Conservation (phyloP, 2,888 invertebrate species). For the Matsumyia berberina region DNA sequence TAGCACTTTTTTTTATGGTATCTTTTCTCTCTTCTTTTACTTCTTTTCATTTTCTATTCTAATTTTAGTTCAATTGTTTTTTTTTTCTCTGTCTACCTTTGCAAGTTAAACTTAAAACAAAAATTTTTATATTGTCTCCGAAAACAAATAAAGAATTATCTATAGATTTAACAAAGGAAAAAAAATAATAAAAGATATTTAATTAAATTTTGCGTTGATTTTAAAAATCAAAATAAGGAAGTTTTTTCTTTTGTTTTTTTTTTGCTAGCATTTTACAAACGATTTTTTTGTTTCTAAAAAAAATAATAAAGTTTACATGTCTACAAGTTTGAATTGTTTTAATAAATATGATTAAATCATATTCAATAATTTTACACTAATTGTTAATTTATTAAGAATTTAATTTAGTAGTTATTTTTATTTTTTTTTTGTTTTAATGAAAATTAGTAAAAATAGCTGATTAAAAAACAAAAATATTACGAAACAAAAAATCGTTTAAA, state of each 20-base stretch:
- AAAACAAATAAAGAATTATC: slow-evolving; percentile 40
- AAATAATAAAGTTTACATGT: slow-evolving; percentile 44
- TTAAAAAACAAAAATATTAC: slow-evolving; percentile 67
- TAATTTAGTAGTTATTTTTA: slow-evolving; percentile 41
- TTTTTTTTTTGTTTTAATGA: slow-evolving; percentile 75
- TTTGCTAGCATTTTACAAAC: slow-evolving; percentile 40
- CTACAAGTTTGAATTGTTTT: slow-evolving; percentile 42
- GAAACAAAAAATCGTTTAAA: slow-evolving; percentile 45
- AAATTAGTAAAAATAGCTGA: slow-evolving; percentile 80
- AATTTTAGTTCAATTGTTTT: slow-evolving; percentile 58
- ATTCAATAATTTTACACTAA: slow-evolving; percentile 74
- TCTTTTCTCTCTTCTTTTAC: slow-evolving; percentile 22
- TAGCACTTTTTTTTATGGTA: slow-evolving; percentile 14
- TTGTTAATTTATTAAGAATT: slow-evolving; percentile 80
- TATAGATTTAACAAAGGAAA: slow-evolving; percentile 33
- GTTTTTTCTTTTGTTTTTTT: slow-evolving; percentile 48
- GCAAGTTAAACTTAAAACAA: slow-evolving; percentile 45
- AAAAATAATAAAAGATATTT: slow-evolving; percentile 32
- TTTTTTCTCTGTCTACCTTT: slow-evolving; percentile 31
- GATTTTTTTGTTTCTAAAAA: slow-evolving; percentile 30
- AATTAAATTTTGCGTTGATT: slow-evolving; percentile 69
- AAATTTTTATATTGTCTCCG: slow-evolving; percentile 19
- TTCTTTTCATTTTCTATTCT: slow-evolving; percentile 75
- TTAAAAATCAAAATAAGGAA: slow-evolving; percentile 81
- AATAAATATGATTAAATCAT: slow-evolving; percentile 70